Evolutionary conservation across 2,113 vertebrate genomes (phyloP).

Genomic region (Aviceda subcristata): DNA sequence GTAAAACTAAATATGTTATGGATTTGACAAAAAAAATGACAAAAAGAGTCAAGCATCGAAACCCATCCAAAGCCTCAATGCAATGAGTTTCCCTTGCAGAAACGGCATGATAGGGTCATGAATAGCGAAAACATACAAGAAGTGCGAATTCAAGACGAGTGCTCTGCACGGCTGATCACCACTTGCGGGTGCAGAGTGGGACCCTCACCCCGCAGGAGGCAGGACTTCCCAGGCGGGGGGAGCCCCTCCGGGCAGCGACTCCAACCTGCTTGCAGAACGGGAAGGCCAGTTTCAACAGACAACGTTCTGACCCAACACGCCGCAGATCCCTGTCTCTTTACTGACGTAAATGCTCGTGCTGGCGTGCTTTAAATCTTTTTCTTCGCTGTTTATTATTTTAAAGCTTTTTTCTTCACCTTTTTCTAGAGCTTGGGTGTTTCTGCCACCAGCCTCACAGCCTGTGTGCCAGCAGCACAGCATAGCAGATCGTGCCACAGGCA

Average conservation of each 20-base stretch:
- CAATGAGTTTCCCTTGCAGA: neutral
- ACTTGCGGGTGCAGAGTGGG: fast-evolving
- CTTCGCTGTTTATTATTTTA: neutral
- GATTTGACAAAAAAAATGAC: neutral
- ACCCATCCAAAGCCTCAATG: neutral
- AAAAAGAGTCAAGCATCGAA: neutral
- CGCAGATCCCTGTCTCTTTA: neutral
- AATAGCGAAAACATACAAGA: neutral
- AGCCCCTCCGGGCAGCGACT: neutral
- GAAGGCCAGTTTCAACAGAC: neutral
- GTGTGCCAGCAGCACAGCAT: neutral
- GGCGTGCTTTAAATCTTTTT: neutral
- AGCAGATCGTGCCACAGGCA: neutral
- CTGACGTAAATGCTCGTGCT: neutral
- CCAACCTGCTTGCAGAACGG: neutral
- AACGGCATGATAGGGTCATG: neutral
- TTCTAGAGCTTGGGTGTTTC: neutral
- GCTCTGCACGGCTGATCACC: neutral
- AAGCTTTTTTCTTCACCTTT: neutral
- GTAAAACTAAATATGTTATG: neutral
- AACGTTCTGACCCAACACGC: neutral
- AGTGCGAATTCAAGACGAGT: neutral
- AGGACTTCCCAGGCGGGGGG: neutral
- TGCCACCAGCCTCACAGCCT: neutral
- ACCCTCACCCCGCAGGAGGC: neutral